phyloP scores from a whole-genome alignment of 2,113 vertebrate genomes.

The Aegypius monachus region DNA sequence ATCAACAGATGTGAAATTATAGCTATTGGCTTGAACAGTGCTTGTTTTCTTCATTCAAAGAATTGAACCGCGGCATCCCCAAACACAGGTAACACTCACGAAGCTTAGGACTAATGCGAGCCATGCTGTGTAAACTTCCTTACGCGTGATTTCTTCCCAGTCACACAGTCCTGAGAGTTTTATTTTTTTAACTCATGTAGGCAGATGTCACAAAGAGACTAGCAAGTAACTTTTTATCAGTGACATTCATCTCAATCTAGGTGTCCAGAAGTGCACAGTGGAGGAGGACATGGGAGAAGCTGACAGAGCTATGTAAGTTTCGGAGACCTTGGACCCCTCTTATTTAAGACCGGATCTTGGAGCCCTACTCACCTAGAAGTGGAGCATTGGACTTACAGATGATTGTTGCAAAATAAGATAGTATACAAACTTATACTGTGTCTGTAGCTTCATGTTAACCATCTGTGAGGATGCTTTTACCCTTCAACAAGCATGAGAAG shows the following conservation, averaged over 20 bases:
- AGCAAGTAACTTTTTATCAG: not conserved
- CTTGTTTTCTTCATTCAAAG: not conserved
- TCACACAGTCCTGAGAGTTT: not conserved
- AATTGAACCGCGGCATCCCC: fast-evolving
- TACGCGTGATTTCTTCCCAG: not conserved
- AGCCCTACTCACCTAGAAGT: not conserved
- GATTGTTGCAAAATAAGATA: not conserved
- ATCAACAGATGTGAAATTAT: not conserved
- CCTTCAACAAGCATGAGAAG: not conserved
- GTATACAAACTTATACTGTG: not conserved
- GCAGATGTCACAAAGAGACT: not conserved
- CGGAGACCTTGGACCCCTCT: fast-evolving
- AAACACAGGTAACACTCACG: not conserved
- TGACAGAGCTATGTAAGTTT: fast-evolving
- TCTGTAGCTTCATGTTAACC: not conserved
- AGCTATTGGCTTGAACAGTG: not conserved
- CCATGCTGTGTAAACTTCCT: not conserved
- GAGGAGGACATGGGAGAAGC: not conserved
- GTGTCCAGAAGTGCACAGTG: not conserved
- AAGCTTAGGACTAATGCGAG: not conserved
- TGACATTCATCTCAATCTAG: not conserved
- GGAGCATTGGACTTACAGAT: not conserved
- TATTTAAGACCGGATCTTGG: not conserved
- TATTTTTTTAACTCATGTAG: not conserved
- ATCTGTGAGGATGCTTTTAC: not conserved